A percentile compares a stretch with the other conserved stretches of the same genome.
phyloP scores from a whole-genome alignment of 2,797 vertebrate genomes.

The Muraenolepis orangiensis region DNA sequence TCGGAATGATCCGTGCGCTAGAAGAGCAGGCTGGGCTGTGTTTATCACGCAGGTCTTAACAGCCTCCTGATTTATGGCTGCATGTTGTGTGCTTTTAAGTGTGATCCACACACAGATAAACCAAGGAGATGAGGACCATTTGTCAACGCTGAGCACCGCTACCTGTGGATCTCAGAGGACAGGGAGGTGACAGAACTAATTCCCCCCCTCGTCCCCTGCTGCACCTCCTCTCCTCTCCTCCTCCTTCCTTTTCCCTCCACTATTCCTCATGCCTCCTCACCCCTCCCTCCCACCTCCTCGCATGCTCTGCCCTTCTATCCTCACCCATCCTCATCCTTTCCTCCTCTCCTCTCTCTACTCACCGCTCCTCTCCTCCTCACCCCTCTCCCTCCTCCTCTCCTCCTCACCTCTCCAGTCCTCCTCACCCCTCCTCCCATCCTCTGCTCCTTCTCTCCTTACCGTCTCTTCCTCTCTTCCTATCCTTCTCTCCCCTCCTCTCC shows the following conservation, averaged over 20 bases:
- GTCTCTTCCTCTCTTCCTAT: not conserved
- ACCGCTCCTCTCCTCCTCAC: slow-evolving; percentile 21
- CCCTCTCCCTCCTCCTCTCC: not conserved
- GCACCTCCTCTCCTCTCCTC: not conserved
- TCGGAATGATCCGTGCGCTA: slow-evolving; percentile 42
- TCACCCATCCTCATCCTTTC: not conserved
- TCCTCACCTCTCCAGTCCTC: not conserved
- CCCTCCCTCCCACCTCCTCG: no score
- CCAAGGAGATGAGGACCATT: slow-evolving; percentile 70
- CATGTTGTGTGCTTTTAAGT: slow-evolving; percentile 49
- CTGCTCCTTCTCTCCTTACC: not conserved
- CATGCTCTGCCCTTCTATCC: no score
- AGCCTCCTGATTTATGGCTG: slow-evolving; percentile 68
- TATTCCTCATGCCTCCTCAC: no score
- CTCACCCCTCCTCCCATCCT: slow-evolving; percentile 20
- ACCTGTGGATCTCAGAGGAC: slow-evolving; percentile 53
- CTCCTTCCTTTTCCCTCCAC: not conserved
- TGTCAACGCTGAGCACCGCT: slow-evolving; percentile 57
- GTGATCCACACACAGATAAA: slow-evolving; percentile 62
- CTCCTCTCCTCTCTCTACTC: no score
- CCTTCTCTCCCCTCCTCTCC: slow-evolving; percentile 5
- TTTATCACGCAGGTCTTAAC: slow-evolving; percentile 63
- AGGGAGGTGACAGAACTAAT: slow-evolving; percentile 42
- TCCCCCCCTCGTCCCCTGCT: no score
- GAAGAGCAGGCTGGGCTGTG: slow-evolving; percentile 39